Evolutionary conservation across 2,797 vertebrate species (phyloP).

Genomic region (Steatocranus sp.): DNA sequence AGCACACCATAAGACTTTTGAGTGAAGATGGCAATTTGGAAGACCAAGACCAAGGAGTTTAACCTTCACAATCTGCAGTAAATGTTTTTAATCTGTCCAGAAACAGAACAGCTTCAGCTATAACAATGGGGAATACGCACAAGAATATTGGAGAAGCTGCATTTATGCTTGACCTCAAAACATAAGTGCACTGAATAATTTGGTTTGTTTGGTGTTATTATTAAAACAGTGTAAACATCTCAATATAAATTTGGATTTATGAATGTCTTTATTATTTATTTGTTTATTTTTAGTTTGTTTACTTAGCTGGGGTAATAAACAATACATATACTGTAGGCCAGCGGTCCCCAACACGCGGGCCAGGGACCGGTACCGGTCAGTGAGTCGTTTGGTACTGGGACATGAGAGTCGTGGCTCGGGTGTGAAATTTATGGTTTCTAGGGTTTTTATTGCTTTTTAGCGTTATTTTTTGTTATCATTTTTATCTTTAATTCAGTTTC

Average conservation of each 20-base stretch:
- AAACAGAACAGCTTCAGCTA: not conserved
- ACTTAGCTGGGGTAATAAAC: not conserved
- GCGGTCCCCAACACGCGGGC: not conserved
- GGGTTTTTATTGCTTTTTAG: not conserved
- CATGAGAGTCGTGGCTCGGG: not conserved
- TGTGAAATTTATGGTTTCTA: not conserved
- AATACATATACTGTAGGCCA: not conserved
- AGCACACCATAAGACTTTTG: not conserved
- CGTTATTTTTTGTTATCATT: fast-evolving
- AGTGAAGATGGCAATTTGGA: not conserved
- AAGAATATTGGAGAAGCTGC: not conserved
- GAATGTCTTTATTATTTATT: not conserved
- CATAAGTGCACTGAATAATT: not conserved
- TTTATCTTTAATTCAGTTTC: not conserved
- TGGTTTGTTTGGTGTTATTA: not conserved
- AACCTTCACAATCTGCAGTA: not conserved
- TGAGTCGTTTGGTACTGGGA: not conserved
- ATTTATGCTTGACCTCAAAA: not conserved
- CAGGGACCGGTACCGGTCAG: not conserved
- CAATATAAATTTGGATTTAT: not conserved
- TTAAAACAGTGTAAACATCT: not conserved
- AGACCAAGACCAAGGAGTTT: not conserved
- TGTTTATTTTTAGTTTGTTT: not conserved
- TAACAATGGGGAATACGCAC: not conserved
- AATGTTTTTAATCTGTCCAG: not conserved